Evolutionary conservation across 2,888 invertebrate species (phyloP), one percentile per base, ranked within the genome.

Genomic region (Formica aserva): DNA sequence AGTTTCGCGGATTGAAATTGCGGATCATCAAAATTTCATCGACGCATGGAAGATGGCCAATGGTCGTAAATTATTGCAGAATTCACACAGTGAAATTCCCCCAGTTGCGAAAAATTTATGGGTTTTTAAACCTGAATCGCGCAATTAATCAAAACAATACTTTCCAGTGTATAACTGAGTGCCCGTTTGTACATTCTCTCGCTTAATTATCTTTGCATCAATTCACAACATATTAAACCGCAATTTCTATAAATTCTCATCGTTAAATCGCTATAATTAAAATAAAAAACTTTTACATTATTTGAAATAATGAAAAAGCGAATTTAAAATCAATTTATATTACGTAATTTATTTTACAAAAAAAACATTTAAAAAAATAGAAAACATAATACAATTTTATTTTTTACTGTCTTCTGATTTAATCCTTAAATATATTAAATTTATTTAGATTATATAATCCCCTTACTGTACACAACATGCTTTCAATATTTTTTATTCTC

Each of bases 11-110:
- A 78, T 71, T 45, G 60, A 80, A 60, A 72, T 62, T 35, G 45
- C 26, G 60, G 72, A 80, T 72, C 78, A 72, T 72, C 71, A 32
- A 80, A 80, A 71, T 80, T 80, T 71, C 48, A 78, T 71, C 78
- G 45, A 32, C 32, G 71, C 32, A 11, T 32, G 15, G 35, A 78
- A 71, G 48, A 35, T 80, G 26, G 26, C 35, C 72, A 57, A 60
- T 15, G 41, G 15, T 62, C 22, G 22, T 62, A 35, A 80, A 80
- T 80, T 80, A 72, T 60, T 80, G 26, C 57, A 22, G 18, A n/a
- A 48, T 11, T 55, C 15, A n/a, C 15, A 26, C n/a, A 38, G 38
- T 29, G 32, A 71, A 71, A 71, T 48, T 80, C 35, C 13, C 32
- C 3, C 57, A 45, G 32, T 45, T 18, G 32, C 32, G 60, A 72